These are phyloP conservation scores for Xyrichtys novacula DNA, from an alignment of 2,797 vertebrate genomes.

Conservation along the genomic window DNA sequence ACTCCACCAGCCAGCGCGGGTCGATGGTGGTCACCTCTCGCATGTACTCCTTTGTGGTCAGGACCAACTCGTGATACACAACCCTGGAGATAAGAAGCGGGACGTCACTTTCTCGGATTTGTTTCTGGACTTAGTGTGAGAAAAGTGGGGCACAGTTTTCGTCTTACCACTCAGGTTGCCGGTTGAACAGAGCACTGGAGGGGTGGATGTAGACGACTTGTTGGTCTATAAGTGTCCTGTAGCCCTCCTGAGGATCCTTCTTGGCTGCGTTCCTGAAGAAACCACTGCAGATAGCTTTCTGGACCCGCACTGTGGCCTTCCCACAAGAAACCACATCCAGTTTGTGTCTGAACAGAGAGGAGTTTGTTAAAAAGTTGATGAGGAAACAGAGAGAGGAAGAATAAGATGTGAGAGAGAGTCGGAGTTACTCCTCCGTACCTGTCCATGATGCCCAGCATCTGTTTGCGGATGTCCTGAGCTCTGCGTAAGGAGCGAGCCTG, in stretches of 20 bases:
- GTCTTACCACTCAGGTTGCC: constrained; percentile 96
- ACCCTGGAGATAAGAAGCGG: constrained; percentile 83
- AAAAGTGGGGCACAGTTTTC: neutral
- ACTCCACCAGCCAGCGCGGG: constrained; percentile 98
- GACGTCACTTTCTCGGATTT: neutral
- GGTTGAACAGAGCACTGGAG: constrained; percentile 97
- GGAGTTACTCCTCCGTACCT: too few relatives aligned
- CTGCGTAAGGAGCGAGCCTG: constrained; percentile 95
- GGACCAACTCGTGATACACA: constrained; percentile 96
- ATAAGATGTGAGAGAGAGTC: too few relatives aligned
- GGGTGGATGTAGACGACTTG: constrained; percentile 99
- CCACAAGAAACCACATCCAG: constrained; percentile 98
- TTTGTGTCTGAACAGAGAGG: constrained; percentile 87
- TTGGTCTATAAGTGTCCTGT: constrained; percentile 96
- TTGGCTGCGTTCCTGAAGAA: constrained; percentile 99
- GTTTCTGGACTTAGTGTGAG: neutral
- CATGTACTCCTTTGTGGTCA: constrained; percentile 99
- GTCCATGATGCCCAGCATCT: constrained; percentile 99
- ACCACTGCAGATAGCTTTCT: constrained; percentile 98
- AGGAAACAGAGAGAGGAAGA: neutral
- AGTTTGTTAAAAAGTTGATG: neutral
- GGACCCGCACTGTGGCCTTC: constrained; percentile 96
- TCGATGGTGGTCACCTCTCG: constrained; percentile 98
- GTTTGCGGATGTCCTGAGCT: constrained; percentile 98
- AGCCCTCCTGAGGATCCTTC: constrained; percentile 98